These are phyloP conservation scores for Drosophila hamatofila DNA, from an alignment of 2,888 invertebrate species.

Conservation along the genomic window DNA sequence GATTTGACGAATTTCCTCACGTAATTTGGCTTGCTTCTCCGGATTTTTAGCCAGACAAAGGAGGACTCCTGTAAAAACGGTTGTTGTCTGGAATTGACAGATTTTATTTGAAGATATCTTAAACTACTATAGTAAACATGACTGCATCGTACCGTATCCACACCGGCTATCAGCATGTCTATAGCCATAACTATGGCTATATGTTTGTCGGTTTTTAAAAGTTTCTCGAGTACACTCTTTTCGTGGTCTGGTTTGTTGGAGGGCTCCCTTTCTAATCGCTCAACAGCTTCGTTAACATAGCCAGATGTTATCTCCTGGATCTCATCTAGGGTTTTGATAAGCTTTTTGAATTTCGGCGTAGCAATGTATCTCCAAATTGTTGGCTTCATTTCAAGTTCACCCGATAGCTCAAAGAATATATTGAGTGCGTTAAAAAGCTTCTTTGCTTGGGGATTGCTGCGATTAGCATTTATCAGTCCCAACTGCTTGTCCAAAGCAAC, in stretches of 20 bases:
- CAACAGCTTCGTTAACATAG: slow-evolving; percentile 83
- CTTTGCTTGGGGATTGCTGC: slow-evolving; percentile 59
- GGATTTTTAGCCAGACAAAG: slow-evolving; percentile 87
- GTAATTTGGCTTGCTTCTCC: slow-evolving; percentile 88
- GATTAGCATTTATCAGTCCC: slow-evolving; percentile 66
- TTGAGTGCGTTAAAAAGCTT: slow-evolving; percentile 55
- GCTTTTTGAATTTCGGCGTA: slow-evolving; percentile 47
- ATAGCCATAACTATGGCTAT: slow-evolving; percentile 89
- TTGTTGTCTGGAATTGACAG: slow-evolving; percentile 61
- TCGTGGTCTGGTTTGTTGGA: slow-evolving; percentile 62
- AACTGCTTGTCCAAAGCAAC: slow-evolving; percentile 84
- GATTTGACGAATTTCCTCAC: slow-evolving; percentile 86
- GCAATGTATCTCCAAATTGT: slow-evolving; percentile 52
- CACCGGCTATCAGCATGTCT: slow-evolving; percentile 90
- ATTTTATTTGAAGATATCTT: not conserved
- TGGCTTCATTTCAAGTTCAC: slow-evolving; percentile 56
- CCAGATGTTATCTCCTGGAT: slow-evolving; percentile 71
- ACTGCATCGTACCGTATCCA: slow-evolving; percentile 88
- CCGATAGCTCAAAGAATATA: slow-evolving; percentile 35
- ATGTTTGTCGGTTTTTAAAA: slow-evolving; percentile 87
- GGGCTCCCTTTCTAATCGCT: slow-evolving; percentile 61
- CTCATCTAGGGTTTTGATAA: slow-evolving; percentile 66
- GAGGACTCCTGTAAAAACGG: slow-evolving; percentile 61
- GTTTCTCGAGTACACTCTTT: slow-evolving; percentile 88
- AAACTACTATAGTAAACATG: not conserved